Evolutionary conservation across 2,888 invertebrate genomes (phyloP), one percentile per base, ranked within the genome.

Genomic region (Trichogramma evanescens): DNA sequence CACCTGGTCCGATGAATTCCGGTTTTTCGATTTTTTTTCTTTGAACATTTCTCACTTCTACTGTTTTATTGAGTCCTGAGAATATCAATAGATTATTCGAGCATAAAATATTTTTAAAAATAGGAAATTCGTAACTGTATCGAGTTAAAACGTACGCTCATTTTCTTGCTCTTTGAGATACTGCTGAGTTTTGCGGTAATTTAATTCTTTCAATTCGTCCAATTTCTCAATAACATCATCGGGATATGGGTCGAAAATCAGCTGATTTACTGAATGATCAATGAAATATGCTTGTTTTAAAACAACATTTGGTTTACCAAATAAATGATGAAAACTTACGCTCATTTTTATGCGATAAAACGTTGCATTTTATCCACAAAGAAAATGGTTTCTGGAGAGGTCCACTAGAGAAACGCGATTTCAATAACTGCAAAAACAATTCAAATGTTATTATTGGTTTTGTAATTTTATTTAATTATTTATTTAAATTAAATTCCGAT

Each of bases 161-260:
- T 62, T 64, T 54, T 65, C 54, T 54, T 67, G 61, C 2, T 64
- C 63, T n/a, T 46, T 57, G 26, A 70, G 46, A 54, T 65, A 71
- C 54, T 68, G 70, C 46, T 72, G 67, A 41, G 66, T 70, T 41
- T 60, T 52, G 54, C 66, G 68, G 3, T 50, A 61, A 57, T 75
- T 74, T 4, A 38, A 63, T 51, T 61, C 59, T 48, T 65, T 73
- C 39, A 75, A 59, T 4, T 63, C 48, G 7, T 69, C 59, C 8
- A 76, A 41, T 45, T 65, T 69, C 7, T 60, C 61, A 26, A 68
- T 58, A n/a, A 76, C 63, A 8, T 59, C 63, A 4, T 66, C 39
- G 6, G 75, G 73, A 59, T 74, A 74, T 4, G 76, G 76, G 56
- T 70, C 67, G 54, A 73, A 71, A 4, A 61, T 63, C 13, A 75